Evolutionary conservation across 2,888 invertebrate genomes (phyloP), one percentile per base, ranked within the genome.

Genomic region (Eledone cirrhosa): DNA sequence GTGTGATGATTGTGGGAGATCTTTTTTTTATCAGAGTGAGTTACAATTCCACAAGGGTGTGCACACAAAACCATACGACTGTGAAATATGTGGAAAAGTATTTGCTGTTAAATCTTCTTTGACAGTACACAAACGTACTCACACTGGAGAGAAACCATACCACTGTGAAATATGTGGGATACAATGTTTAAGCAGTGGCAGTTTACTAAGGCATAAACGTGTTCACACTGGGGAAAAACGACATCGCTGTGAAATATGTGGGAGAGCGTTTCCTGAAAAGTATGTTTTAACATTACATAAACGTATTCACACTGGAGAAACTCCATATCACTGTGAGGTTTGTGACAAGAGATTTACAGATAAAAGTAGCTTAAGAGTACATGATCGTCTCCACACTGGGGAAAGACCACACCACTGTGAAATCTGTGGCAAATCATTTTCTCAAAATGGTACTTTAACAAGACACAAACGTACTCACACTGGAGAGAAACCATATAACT

Each of bases 161-260:
- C 67, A 67, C 67, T 67, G 67, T 67, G 67, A 67, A 67, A 24
- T 67, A 67, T 67, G 67, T 67, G 67, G 31, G 16, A 67, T 27
- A 29, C 7, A 27, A 16, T 67, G 27, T 67, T 24, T 24, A 29
- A 31, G 31, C 14, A 67, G 67, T 29, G 31, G 67, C 22, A 24
- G 19, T 7, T 67, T 67, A 27, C 19, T 29, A 67, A 27, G 67
- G 19, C 67, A 67, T 29, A 31, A 19, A 27, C 27, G 31, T 29
- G 31, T 31, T 29, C 67, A 67, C 31, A 67, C 67, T 67, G 67
- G 67, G 31, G 67, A 67, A 31, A 67, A 67, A 29, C 67, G 29
- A 67, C 31, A 29, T 13, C 29, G 29, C 31, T 67, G 67, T 22
- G 29, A 67, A 67, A 31, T 67, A 19, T 67, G 67, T 67, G 29